These are phyloP conservation scores for Ectropis crepuscularia DNA, from an alignment of 2,888 invertebrate species.

Conservation along the genomic window DNA sequence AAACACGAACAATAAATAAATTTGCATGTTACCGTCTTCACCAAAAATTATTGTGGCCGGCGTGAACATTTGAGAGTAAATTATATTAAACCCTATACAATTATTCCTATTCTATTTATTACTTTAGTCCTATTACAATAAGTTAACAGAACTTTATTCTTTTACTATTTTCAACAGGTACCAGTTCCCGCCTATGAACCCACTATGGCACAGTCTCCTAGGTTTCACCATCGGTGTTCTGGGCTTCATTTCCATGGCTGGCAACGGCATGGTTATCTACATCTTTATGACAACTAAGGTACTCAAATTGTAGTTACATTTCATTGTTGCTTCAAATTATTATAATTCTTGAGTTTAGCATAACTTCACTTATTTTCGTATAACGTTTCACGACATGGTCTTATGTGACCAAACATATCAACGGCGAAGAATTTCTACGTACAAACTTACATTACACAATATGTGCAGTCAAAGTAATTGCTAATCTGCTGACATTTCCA, in stretches of 20 bases:
- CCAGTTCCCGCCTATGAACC: conserved; percentile 95
- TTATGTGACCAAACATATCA: neutral
- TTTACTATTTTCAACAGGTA: conserved; percentile 81
- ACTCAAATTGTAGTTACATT: conserved; percentile 38
- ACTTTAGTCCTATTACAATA: no score
- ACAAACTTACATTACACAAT: no score
- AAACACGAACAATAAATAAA: no score
- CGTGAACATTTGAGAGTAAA: no score
- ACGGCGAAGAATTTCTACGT: no score
- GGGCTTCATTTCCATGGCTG: conserved; percentile 87
- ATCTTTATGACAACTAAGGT: conserved; percentile 83
- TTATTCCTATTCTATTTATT: no score
- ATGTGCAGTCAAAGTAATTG: neutral
- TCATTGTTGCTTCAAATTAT: neutral
- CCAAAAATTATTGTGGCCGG: no score
- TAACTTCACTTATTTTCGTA: neutral
- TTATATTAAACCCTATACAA: no score
- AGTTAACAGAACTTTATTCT: neutral
- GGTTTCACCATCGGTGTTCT: conserved; percentile 91
- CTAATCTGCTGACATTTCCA: no score
- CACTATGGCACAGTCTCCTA: conserved; percentile 93
- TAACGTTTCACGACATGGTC: no score
- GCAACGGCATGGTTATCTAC: conserved; percentile 90
- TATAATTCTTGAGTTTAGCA: no score
- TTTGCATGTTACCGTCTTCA: no score